Base-by-base conservation (phyloP, 2,113 vertebrate genomes). In the Hippocampus mohnikei region DNA sequence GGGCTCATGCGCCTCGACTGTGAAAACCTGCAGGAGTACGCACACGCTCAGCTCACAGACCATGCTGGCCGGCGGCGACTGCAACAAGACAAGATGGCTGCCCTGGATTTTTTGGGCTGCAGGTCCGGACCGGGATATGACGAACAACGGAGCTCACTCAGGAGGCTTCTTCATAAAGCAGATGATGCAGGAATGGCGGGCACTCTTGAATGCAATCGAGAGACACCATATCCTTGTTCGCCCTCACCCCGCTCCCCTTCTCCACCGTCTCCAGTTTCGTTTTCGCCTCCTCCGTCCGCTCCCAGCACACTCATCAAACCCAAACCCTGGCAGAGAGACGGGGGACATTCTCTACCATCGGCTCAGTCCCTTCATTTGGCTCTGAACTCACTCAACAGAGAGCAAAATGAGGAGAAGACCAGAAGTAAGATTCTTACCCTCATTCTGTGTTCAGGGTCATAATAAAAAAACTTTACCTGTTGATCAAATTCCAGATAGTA, bases 341-440 rank as follows among this genome's bases (percentile, higher is more conserved):
- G 88, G 44, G 89, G 92, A 41, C 86, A 89, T 81, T 89, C 92
- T 12, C 88, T 92, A 65, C 90, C 87, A 0, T 86, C 90, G 0
- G 84, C 91, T 44, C 92, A 92, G 77, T 93, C 91, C 0, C 90
- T 94, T 41, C 92, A 94, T 77, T 86, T 94, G 78, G 91, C 92
- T 64, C 86, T 94, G 48, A 90, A 94, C 80, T 92, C 92, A 27
- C 87, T 93, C 70, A 91, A 90, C 85, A 83, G 87, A 79, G 93
- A 93, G 65, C 91, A 91, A 76, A 86, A 92, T 29, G 92, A 92
- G 67, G 90, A 88, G 40, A 90, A 89, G 55, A 85, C 86, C 52
- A 84, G 87, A 93, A 92, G 93, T 94, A 91, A 88, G 85, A 59
- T 23, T 27, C 1, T 61, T 15, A 8, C 3, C 5, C 21, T 25